Evolutionary conservation across 2,113 vertebrate genomes (phyloP).

Genomic region (Meriones unguiculatus): DNA sequence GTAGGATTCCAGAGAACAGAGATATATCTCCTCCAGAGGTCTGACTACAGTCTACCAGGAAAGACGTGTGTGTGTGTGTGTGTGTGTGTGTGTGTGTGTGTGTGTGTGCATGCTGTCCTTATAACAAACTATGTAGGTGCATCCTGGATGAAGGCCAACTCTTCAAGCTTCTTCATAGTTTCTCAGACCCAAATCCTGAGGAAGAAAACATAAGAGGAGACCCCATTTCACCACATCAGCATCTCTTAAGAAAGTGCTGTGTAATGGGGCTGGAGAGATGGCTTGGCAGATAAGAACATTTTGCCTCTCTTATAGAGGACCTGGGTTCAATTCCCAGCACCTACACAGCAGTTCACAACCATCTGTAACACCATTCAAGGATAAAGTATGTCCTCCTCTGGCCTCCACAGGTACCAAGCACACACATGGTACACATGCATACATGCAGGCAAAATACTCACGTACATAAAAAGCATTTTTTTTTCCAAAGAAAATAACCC

Average conservation of each 20-base stretch:
- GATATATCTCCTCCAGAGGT: not conserved
- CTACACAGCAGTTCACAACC: not conserved
- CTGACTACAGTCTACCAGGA: not conserved
- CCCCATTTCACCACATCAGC: not conserved
- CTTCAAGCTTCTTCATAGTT: not conserved
- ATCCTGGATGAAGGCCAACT: not conserved
- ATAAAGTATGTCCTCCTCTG: not conserved
- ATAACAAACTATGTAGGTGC: not conserved
- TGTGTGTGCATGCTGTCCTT: not conserved
- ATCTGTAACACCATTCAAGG: not conserved
- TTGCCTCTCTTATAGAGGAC: not conserved
- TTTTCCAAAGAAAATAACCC: not conserved
- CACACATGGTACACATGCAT: not conserved
- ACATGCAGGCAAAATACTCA: not conserved
- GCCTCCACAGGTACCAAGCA: not conserved
- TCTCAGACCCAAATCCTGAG: not conserved
- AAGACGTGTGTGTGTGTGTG: not conserved
- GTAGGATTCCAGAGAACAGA: not conserved
- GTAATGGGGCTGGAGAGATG: not conserved
- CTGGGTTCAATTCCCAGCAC: not conserved
- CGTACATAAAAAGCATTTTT: not conserved
- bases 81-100: not conserved
- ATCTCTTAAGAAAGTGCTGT: not conserved
- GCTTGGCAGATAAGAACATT: not conserved
- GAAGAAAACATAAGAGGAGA: not conserved